Evolutionary conservation across 2,888 invertebrate genomes (phyloP).

Genomic region (Epinotia demarniana): DNA sequence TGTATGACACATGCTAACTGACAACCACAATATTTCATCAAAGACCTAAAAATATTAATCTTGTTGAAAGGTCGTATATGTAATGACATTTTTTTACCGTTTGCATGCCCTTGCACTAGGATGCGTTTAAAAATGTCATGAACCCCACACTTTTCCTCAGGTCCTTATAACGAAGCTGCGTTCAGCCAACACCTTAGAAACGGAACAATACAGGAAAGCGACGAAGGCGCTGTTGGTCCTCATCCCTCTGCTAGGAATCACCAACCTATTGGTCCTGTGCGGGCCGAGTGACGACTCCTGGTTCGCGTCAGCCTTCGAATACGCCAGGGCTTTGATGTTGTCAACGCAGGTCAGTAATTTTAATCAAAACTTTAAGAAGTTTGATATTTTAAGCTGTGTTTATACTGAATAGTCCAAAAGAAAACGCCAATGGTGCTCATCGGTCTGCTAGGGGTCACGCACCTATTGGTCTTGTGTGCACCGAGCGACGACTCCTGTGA

Average conservation of each 20-base stretch:
- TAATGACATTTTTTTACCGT: too few species aligned
- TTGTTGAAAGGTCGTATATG: too few species aligned
- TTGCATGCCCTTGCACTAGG: neutral
- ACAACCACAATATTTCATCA: too few species aligned
- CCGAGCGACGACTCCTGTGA: too few species aligned
- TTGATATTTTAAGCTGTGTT: neutral
- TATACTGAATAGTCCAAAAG: neutral
- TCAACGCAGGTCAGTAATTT: constrained; percentile 92
- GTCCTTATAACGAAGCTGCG: constrained; percentile 96
- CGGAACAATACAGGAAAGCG: constrained; percentile 95
- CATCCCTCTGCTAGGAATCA: constrained; percentile 96
- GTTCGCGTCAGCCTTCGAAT: constrained; percentile 90
- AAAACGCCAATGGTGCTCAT: neutral
- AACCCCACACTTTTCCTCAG: constrained; percentile 74
- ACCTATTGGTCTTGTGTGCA: too few species aligned
- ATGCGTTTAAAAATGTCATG: neutral
- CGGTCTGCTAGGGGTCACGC: too few species aligned
- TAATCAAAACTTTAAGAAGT: neutral
- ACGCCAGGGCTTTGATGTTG: constrained; percentile 91
- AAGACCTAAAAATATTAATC: too few species aligned
- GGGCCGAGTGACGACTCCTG: constrained; percentile 91
- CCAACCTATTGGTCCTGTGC: constrained; percentile 93
- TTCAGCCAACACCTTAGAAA: constrained; percentile 95
- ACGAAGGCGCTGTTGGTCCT: constrained; percentile 96
- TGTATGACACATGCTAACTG: too few species aligned